Evolutionary conservation across 2,888 invertebrate species (phyloP).

Genomic region (Erebia epiphron): DNA sequence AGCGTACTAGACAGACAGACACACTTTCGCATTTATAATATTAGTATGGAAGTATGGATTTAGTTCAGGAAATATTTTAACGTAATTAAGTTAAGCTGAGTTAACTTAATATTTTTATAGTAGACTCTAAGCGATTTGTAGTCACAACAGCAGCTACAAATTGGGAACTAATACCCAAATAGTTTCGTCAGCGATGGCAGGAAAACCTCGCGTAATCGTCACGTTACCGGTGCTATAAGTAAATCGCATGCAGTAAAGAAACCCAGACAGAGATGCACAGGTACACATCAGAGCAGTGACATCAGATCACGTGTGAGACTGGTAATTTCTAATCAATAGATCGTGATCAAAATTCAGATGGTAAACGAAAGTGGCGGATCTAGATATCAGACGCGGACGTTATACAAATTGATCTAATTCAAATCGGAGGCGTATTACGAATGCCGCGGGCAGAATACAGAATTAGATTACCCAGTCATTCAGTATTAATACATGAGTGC

Average conservation of each 20-base stretch:
- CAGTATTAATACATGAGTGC: slow-evolving; percentile 8
- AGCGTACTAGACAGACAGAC: too few relatives aligned
- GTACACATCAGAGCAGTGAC: slow-evolving; percentile 55
- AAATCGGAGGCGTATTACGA: slow-evolving; percentile 33
- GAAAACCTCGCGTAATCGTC: background rate
- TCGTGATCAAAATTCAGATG: slow-evolving; percentile 64
- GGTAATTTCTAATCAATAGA: slow-evolving; percentile 71
- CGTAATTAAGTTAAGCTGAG: too few relatives aligned
- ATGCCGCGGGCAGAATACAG: slow-evolving; percentile 25
- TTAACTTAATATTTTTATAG: too few relatives aligned
- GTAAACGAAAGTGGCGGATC: slow-evolving; percentile 70
- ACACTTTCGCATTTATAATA: too few relatives aligned
- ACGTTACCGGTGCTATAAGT: background rate
- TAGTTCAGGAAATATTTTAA: too few relatives aligned
- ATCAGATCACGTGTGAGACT: slow-evolving; percentile 56
- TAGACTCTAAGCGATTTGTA: too few relatives aligned
- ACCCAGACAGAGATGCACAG: slow-evolving; percentile 39
- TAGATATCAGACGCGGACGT: slow-evolving; percentile 54
- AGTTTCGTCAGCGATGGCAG: too few relatives aligned
- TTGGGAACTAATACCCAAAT: too few relatives aligned
- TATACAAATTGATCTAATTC: slow-evolving; percentile 44
- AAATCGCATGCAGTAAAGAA: slow-evolving; percentile 34
- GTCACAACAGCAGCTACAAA: too few relatives aligned
- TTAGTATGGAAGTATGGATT: too few relatives aligned
- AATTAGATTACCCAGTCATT: slow-evolving; percentile 14